Base-by-base conservation (phyloP, 2,888 invertebrate species). In the Caenorhabditis sinica region DNA sequence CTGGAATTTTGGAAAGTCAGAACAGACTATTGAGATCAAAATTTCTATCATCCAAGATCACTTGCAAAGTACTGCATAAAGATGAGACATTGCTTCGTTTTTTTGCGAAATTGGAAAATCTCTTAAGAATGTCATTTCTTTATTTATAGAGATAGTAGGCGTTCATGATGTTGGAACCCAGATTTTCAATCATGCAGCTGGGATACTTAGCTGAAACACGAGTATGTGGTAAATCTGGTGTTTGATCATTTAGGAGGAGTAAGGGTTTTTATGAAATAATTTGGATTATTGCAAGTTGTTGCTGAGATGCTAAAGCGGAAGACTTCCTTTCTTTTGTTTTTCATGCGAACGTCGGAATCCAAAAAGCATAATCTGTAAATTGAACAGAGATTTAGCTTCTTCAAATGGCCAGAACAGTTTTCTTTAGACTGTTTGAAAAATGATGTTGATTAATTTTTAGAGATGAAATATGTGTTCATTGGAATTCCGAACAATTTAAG, bases 131-230 rank as follows among this genome's bases (percentile, higher is more conserved):
- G 15, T 15, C n/a, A 30, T 17, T 40, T 17, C 15, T 25, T 53
- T 20, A 69, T 25, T 40, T 40, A 69, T 56, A 56, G 56, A 56
- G 17, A 20, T 25, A 23, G 56, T 56, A 69, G 53, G 68, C 51
- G 68, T 20, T 36, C 20, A 61, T 58, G 65, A 49, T 65, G 65
- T 65, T 30, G n/a, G 65, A 49, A 45, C 45, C 11, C 40, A 15
- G 40, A 8, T 45, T 63, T 30, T 23, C 17, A n/a, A 11, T 49
- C 45, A 65, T 45, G 45, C 40, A 4, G 33, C 9, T 36, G 33
- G 5, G 33, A 36, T 36, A 36, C n/a, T 36, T 2, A 13, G 13
- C 40, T 40, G 40, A 40, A 43, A 20, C 40, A 40, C 43, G 45
- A 65, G 65, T 40, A 40, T 40, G 33, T 33, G 36, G 61, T 61